phyloP scores from a whole-genome alignment of 2,113 vertebrate species.

The Siniperca knerii region DNA sequence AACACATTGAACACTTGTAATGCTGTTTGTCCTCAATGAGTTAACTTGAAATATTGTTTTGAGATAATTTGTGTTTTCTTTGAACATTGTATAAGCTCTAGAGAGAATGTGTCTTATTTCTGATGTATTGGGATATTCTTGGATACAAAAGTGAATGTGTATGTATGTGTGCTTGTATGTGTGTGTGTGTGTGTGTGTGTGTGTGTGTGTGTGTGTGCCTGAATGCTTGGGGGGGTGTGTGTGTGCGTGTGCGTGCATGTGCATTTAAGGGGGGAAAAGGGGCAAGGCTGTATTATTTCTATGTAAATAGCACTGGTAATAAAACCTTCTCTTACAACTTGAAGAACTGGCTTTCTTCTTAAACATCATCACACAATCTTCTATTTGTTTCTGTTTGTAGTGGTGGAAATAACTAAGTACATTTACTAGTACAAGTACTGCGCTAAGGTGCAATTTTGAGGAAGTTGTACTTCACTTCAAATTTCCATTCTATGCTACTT shows the following conservation, averaged over 20 bases:
- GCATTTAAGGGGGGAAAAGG: slow-evolving; percentile 13
- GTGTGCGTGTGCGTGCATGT: slow-evolving; percentile 57
- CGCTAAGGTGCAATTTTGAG: neutral
- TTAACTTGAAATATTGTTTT: slow-evolving; percentile 59
- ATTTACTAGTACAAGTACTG: neutral
- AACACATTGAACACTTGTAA: slow-evolving; percentile 26
- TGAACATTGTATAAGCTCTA: slow-evolving; percentile 56
- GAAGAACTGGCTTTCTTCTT: slow-evolving; percentile 57
- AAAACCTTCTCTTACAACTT: slow-evolving; percentile 83
- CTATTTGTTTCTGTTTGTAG: neutral
- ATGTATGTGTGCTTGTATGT: slow-evolving; percentile 21
- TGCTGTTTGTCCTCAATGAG: slow-evolving; percentile 28
- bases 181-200: slow-evolving; percentile 33
- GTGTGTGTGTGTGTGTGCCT: slow-evolving; percentile 41
- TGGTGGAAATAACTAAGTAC: neutral
- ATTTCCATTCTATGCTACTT: neutral
- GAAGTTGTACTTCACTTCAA: neutral
- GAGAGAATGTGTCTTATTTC: slow-evolving; percentile 68
- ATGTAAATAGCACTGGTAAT: slow-evolving; percentile 88
- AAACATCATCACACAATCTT: neutral
- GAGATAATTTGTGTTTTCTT: slow-evolving; percentile 45
- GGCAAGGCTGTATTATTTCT: slow-evolving; percentile 80
- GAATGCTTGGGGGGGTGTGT: slow-evolving; percentile 32
- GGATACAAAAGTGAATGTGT: slow-evolving; percentile 43
- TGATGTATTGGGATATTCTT: slow-evolving; percentile 56